These are phyloP conservation scores for Gobiocypris rarus DNA, from an alignment of 2,113 vertebrate species.

Conservation along the genomic window DNA sequence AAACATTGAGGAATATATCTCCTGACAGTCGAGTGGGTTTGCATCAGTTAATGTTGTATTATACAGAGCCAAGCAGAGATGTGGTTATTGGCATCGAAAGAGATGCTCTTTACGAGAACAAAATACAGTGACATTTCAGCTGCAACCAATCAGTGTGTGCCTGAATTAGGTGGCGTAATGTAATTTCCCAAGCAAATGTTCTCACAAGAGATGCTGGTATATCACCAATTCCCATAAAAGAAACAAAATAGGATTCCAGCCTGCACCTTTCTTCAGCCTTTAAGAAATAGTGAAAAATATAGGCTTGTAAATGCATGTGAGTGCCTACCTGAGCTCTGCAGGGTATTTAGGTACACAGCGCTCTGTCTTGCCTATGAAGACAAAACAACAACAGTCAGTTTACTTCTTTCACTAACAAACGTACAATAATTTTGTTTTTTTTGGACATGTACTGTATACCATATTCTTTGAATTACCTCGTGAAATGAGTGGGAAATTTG, in stretches of 20 bases:
- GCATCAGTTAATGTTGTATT: constrained; percentile 15
- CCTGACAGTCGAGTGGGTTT: neutral
- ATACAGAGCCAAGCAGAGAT: constrained; percentile 10
- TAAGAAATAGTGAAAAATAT: neutral
- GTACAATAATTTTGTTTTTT: neutral
- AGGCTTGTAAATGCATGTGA: neutral
- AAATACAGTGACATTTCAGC: neutral
- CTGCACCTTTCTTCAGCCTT: neutral
- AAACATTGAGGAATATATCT: neutral
- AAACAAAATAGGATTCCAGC: too few relatives aligned
- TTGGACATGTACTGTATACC: neutral
- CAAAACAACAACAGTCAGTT: constrained; percentile 23
- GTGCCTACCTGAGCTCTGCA: constrained; percentile 67
- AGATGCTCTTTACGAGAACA: constrained; percentile 39
- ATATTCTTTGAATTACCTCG: neutral
- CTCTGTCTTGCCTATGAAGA: constrained; percentile 62
- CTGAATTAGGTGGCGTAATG: neutral
- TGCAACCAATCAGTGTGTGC: neutral
- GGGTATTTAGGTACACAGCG: constrained; percentile 56
- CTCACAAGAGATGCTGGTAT: neutral
- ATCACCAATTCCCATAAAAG: neutral
- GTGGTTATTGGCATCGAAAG: constrained; percentile 25
- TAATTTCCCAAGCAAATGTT: neutral
- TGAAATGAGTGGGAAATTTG: neutral
- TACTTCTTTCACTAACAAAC: neutral